Evolutionary conservation across 64 coral and sea anemone species (phyloP).

Genomic region (Acropora tenuis): DNA sequence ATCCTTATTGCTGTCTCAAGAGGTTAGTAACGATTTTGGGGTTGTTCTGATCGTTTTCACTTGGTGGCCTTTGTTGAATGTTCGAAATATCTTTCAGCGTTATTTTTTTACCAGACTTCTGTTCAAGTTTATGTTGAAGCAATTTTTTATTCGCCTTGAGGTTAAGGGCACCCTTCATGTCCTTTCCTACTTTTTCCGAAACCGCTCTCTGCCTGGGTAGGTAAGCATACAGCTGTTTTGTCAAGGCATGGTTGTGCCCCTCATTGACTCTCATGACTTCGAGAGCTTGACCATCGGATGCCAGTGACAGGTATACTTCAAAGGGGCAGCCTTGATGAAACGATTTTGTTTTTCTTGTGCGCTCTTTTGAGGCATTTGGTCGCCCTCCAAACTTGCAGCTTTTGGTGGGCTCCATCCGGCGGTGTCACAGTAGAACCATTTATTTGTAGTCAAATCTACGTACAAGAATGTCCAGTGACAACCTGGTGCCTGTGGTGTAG

Average conservation of each 20-base stretch:
- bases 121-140: constrained; percentile 33
- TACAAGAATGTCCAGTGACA: constrained; percentile 65
- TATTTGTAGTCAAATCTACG: constrained; percentile 59
- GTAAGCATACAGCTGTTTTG: constrained; percentile 7
- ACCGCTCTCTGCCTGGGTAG: constrained; percentile 10
- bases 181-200: not conserved
- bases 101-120: constrained; percentile 1
- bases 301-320: constrained; percentile 37
- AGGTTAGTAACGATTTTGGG: constrained; percentile 1
- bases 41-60: constrained; percentile 23
- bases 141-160: constrained; percentile 44
- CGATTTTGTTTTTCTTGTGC: constrained; percentile 24
- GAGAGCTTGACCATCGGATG: constrained; percentile 14
- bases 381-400: not conserved
- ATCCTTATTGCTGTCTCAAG: not conserved
- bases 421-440: constrained; percentile 68
- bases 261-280: constrained; percentile 10
- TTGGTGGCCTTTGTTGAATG: not conserved
- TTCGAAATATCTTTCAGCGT: constrained; percentile 34
- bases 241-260: constrained; percentile 31
- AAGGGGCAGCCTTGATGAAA: constrained; percentile 52
- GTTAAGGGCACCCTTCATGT: constrained; percentile 8
- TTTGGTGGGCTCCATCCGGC: constrained; percentile 39
- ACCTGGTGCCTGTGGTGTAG: constrained; percentile 31
- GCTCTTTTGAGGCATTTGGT: not conserved